Percentiles rank a stretch among this genome's conserved stretches.
These are phyloP conservation scores for Oxygymnocypris stewartii DNA, from an alignment of 2,113 vertebrate species.

Conservation along the genomic window DNA sequence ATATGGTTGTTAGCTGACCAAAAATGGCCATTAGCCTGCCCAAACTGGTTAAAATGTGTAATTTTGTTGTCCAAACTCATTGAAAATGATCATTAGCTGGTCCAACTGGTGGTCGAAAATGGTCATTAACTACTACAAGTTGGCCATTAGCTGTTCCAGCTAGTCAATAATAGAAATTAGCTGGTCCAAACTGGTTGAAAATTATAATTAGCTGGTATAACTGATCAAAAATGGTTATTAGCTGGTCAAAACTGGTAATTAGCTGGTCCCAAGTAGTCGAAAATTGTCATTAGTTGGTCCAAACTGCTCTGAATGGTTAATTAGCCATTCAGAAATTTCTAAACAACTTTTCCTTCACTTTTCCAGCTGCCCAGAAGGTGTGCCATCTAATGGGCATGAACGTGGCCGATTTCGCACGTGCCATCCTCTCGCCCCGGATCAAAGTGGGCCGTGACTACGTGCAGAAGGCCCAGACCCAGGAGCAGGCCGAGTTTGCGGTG, in stretches of 20 bases:
- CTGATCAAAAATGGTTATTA: too few species aligned
- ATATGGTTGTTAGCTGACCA: too few species aligned
- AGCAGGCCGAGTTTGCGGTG: conserved; percentile 97
- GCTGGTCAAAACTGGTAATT: too few species aligned
- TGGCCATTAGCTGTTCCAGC: neutral
- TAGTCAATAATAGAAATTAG: neutral
- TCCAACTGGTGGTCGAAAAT: neutral
- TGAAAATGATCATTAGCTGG: too few species aligned
- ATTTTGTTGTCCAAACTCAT: too few species aligned
- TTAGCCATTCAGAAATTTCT: neutral
- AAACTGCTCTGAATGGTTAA: neutral
- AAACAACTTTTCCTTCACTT: neutral
- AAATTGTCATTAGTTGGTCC: neutral
- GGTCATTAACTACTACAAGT: neutral
- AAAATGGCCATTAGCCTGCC: too few species aligned
- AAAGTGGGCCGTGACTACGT: conserved; percentile 97
- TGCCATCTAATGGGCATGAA: conserved; percentile 96
- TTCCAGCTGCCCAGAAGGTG: conserved; percentile 93
- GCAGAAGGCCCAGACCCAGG: conserved; percentile 98
- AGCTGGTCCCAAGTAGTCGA: too few species aligned
- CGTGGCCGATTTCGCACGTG: conserved; percentile 94
- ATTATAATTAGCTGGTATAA: too few species aligned
- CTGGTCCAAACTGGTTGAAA: neutral
- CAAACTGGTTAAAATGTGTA: too few species aligned
- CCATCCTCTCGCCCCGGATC: conserved; percentile 94